Evolutionary conservation across 2,113 vertebrate species (phyloP).

Genomic region (Pygoscelis adeliae): DNA sequence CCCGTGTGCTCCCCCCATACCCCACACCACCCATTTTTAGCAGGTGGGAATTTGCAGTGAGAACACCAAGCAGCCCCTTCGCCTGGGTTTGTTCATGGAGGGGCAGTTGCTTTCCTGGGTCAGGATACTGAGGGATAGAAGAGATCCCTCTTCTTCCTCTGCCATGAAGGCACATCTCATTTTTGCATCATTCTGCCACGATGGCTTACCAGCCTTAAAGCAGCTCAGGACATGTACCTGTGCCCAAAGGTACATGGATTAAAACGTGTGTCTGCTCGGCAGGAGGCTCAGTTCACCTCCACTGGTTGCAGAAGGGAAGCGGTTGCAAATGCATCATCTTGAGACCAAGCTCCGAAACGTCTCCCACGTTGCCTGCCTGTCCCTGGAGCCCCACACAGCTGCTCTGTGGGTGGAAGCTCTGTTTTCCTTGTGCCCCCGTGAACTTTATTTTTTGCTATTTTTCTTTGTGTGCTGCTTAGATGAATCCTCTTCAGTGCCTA

Average conservation of each 20-base stretch:
- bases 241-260: not conserved
- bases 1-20: not conserved
- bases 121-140: not conserved
- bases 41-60: not conserved
- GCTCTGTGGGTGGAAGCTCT: slow-evolving; percentile 40
- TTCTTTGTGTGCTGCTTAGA: slow-evolving; percentile 14
- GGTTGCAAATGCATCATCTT: not conserved
- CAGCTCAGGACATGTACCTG: not conserved
- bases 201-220: not conserved
- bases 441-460: slow-evolving; percentile 42
- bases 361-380: slow-evolving; percentile 33
- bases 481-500: slow-evolving; percentile 22
- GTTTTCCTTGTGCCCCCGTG: slow-evolving; percentile 14
- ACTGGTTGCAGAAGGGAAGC: not conserved
- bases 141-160: not conserved
- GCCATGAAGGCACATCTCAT: not conserved
- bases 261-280: not conserved
- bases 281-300: not conserved
- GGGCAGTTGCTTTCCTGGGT: not conserved
- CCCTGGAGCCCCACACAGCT: slow-evolving; percentile 25
- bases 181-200: not conserved
- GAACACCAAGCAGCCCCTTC: not conserved
- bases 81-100: fast-evolving
- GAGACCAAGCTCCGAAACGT: slow-evolving; percentile 16
- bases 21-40: not conserved